Conservation (phyloP, 2,797 vertebrate genomes). For the Clarias fuscus region DNA sequence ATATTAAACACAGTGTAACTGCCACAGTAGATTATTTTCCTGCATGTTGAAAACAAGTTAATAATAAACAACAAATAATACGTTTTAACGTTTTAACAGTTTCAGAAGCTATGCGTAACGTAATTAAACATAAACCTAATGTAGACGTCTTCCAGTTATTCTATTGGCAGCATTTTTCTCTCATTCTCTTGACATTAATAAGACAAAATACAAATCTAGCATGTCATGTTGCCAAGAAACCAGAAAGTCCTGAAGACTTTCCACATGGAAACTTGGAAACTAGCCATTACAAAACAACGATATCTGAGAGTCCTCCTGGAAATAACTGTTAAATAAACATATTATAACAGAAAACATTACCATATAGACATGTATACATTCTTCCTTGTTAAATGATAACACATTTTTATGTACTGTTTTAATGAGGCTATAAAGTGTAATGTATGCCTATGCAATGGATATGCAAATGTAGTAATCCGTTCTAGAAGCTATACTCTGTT, state of each 20-base stretch:
- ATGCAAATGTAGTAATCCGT: too few relatives aligned
- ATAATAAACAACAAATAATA: neutral
- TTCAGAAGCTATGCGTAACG: neutral
- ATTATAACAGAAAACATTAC: neutral
- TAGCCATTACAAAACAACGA: neutral
- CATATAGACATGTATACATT: neutral
- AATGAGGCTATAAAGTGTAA: neutral
- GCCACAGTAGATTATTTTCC: neutral
- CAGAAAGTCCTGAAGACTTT: neutral
- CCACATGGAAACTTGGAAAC: neutral
- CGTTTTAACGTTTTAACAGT: neutral
- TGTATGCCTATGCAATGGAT: too few relatives aligned
- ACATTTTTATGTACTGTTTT: neutral
- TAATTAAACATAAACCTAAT: neutral
- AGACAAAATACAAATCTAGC: neutral
- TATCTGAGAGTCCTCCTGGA: neutral
- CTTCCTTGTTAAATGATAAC: neutral
- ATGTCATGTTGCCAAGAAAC: neutral
- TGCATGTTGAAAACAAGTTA: neutral
- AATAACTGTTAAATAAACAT: neutral
- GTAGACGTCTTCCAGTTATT: neutral
- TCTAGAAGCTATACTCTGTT: neutral
- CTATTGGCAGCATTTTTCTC: neutral
- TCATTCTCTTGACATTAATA: neutral
- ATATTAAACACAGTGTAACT: neutral